phyloP scores from a whole-genome alignment of 2,888 invertebrate genomes.

The Clepsis dumicolana region DNA sequence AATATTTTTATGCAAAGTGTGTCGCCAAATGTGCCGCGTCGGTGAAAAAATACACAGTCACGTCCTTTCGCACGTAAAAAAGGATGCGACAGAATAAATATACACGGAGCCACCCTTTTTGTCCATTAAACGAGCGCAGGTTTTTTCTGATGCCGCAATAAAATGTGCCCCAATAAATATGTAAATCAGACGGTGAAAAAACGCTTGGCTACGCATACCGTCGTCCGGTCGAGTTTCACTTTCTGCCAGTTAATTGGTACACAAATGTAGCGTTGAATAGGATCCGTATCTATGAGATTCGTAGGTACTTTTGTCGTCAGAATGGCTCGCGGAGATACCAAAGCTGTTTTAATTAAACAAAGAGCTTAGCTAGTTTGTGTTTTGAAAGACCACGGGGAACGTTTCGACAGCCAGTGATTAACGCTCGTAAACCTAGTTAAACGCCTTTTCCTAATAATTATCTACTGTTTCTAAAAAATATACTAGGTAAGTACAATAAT shows the following conservation, averaged over 20 bases:
- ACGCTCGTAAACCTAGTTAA: too few relatives aligned
- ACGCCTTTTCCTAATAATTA: too few relatives aligned
- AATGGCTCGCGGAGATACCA: background rate
- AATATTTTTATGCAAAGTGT: constrained; percentile 85
- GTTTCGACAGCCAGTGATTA: too few relatives aligned
- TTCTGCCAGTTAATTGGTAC: constrained; percentile 78
- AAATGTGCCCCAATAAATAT: constrained; percentile 86
- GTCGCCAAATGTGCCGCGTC: constrained; percentile 83
- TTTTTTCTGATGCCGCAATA: constrained; percentile 82
- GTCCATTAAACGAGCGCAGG: constrained; percentile 83
- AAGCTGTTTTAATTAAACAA: background rate
- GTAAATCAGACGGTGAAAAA: constrained; percentile 81
- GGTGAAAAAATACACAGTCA: constrained; percentile 78
- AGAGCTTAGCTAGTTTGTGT: background rate
- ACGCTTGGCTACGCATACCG: constrained; percentile 60
- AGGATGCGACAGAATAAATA: constrained; percentile 86
- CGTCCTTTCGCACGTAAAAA: constrained; percentile 84
- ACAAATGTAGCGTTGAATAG: constrained; percentile 64
- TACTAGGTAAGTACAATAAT: too few relatives aligned
- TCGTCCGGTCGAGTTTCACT: constrained; percentile 78
- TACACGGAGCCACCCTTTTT: constrained; percentile 84
- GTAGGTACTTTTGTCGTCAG: constrained; percentile 19
- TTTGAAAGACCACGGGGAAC: background rate
- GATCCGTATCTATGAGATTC: constrained; percentile 21
- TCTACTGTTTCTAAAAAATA: too few relatives aligned